Percentiles rank a stretch among this genome's conserved stretches.
phyloP scores from a whole-genome alignment of 2,113 vertebrate genomes.

The Telmatochromis bifrenatus region DNA sequence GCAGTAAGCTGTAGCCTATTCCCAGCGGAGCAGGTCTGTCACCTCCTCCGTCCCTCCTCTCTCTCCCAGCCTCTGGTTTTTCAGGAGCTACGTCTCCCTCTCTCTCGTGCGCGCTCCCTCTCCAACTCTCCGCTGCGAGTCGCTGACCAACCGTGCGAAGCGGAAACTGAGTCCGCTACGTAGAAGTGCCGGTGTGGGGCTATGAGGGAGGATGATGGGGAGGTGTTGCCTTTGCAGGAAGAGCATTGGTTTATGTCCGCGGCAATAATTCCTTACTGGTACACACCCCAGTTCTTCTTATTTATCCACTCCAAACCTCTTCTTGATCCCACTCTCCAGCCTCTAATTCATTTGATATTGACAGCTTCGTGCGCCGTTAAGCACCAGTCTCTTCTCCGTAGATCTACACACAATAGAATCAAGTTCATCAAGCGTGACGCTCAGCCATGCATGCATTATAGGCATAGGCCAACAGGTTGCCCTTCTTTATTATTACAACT shows the following conservation, averaged over 20 bases:
- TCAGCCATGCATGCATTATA: neutral
- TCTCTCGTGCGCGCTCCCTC: neutral
- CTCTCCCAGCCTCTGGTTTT: conserved; percentile 24
- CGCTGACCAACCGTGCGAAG: conserved; percentile 60
- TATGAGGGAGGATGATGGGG: conserved; percentile 14
- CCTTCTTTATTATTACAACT: neutral
- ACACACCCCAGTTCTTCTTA: conserved; percentile 5
- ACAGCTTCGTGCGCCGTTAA: conserved; percentile 1
- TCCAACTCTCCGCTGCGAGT: conserved; percentile 37
- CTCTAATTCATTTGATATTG: neutral
- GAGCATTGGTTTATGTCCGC: conserved; percentile 55
- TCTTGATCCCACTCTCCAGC: neutral
- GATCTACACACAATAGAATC: neutral
- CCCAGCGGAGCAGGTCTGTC: conserved; percentile 65
- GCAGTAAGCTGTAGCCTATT: conserved; percentile 36
- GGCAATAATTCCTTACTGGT: conserved; percentile 34
- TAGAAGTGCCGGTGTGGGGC: neutral
- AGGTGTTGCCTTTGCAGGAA: conserved; percentile 59
- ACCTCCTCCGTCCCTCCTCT: conserved; percentile 59
- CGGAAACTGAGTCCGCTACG: conserved; percentile 68
- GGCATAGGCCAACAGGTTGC: neutral
- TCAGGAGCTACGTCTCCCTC: conserved; percentile 2
- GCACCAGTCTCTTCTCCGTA: neutral
- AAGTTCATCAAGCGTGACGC: neutral
- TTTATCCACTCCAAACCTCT: neutral